These are phyloP conservation scores for Yponomeuta sedellus DNA, from an alignment of 2,888 invertebrate species.

Conservation along the genomic window DNA sequence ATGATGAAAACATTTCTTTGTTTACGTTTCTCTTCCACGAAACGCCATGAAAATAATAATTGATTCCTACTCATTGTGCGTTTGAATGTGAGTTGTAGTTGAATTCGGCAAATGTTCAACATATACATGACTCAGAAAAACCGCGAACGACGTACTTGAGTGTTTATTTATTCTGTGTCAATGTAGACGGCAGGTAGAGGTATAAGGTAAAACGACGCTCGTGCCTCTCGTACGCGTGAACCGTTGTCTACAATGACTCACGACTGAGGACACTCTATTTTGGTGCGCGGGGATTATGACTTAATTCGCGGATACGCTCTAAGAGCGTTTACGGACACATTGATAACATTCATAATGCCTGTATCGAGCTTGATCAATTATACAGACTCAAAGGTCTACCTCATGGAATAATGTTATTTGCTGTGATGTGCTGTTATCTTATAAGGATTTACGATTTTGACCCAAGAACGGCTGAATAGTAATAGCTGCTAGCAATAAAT, in stretches of 20 bases:
- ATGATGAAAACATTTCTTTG: slow-evolving; percentile 16
- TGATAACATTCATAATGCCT: background rate
- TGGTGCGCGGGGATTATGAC: slow-evolving; percentile 66
- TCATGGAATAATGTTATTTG: background rate
- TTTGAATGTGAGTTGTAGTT: background rate
- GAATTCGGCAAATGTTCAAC: background rate
- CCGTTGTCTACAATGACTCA: slow-evolving; percentile 29
- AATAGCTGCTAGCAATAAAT: background rate
- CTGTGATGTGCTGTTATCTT: slow-evolving; percentile 5
- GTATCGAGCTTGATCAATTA: background rate
- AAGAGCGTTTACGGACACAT: background rate
- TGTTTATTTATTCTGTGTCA: slow-evolving; percentile 59
- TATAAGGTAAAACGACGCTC: slow-evolving; percentile 49
- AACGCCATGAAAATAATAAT: slow-evolving; percentile 6
- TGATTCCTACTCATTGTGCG: slow-evolving; percentile 29
- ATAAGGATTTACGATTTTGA: slow-evolving; percentile 11
- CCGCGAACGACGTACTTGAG: slow-evolving; percentile 17
- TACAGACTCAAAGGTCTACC: background rate
- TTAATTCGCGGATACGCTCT: slow-evolving; percentile 21
- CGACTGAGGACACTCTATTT: slow-evolving; percentile 65
- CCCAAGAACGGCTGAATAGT: slow-evolving; percentile 5
- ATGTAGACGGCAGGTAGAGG: slow-evolving; percentile 34
- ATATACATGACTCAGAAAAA: background rate
- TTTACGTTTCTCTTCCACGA: slow-evolving; percentile 10
- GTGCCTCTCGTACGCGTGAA: slow-evolving; percentile 27